phyloP scores from a whole-genome alignment of 2,888 invertebrate species.

The Neuroscelio doddi region DNA sequence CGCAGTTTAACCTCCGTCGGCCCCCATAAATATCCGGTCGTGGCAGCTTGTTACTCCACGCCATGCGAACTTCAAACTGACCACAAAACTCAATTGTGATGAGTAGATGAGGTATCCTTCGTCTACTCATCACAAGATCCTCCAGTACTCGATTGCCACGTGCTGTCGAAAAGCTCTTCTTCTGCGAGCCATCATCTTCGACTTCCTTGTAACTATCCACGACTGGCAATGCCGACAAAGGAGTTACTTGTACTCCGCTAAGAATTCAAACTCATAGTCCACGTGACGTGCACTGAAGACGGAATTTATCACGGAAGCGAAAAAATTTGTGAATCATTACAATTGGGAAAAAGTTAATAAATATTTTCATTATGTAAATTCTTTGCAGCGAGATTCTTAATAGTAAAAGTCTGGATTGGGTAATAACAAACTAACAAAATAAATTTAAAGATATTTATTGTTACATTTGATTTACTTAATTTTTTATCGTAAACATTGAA shows the following conservation, averaged over 20 bases:
- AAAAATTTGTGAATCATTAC: no score
- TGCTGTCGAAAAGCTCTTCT: constrained; percentile 28
- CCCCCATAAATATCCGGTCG: constrained; percentile 68
- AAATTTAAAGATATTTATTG: no score
- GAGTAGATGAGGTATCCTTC: no score
- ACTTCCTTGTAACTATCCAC: constrained; percentile 5
- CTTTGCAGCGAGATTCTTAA: no score
- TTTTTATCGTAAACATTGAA: no score
- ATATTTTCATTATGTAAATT: no score
- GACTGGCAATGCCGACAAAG: constrained; percentile 3
- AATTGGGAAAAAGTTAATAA: no score
- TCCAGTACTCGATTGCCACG: constrained; percentile 35
- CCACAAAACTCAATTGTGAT: constrained; percentile 65
- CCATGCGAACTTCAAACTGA: constrained; percentile 64
- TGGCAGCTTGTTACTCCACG: constrained; percentile 70
- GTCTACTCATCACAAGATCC: constrained; percentile 46
- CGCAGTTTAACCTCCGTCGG: constrained; percentile 64
- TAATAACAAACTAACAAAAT: no score
- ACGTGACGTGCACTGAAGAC: no score
- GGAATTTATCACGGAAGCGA: no score
- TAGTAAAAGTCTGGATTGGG: no score
- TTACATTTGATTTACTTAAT: no score
- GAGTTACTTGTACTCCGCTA: neutral
- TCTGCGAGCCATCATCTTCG: constrained; percentile 14
- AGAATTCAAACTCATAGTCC: neutral